Conservation (phyloP, 2,113 vertebrate genomes). For the Erythrolamprus reginae region DNA sequence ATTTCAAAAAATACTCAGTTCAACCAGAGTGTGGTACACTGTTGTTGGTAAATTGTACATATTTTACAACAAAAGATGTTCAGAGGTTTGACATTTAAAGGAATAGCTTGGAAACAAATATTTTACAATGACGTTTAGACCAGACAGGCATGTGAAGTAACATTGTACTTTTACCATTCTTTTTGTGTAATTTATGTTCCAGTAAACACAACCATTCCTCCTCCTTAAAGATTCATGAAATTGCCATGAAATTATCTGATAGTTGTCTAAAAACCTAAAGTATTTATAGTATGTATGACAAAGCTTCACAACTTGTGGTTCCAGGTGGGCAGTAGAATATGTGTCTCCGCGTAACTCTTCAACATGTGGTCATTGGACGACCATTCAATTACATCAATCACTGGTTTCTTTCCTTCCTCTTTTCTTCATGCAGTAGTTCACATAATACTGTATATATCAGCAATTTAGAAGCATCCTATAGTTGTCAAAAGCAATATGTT, state of each 20-base stretch:
- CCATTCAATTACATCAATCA: neutral
- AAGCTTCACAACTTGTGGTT: neutral
- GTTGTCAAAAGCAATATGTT: neutral
- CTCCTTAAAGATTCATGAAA: neutral
- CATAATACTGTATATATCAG: neutral
- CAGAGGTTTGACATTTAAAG: neutral
- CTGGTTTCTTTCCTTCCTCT: neutral
- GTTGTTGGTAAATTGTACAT: neutral
- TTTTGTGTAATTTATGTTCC: neutral
- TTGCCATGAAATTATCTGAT: neutral
- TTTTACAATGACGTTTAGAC: neutral
- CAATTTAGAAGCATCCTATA: neutral
- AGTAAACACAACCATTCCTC: neutral
- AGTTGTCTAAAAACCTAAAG: neutral
- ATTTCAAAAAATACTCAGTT: neutral
- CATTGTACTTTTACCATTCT: neutral
- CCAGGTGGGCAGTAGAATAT: neutral
- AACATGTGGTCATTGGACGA: neutral
- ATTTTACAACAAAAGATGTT: neutral
- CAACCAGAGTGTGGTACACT: neutral
- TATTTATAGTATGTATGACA: neutral
- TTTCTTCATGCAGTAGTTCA: neutral
- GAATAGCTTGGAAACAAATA: neutral
- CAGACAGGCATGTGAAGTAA: neutral
- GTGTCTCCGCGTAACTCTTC: neutral